These are phyloP conservation scores for Camponotus floridanus DNA, from an alignment of 1,140 invertebrate genomes.

Conservation along the genomic window DNA sequence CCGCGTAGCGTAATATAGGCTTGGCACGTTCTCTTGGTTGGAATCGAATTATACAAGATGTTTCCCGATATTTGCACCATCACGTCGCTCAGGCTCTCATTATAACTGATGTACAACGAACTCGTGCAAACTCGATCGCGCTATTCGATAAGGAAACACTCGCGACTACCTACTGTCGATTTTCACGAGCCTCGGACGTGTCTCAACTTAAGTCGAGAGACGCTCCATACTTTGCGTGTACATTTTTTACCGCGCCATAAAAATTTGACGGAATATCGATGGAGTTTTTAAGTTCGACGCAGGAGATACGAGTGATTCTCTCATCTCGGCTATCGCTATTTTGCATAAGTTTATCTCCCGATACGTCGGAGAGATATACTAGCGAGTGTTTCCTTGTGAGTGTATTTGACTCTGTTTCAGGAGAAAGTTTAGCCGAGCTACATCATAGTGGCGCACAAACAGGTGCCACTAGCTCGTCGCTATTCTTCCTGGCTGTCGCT, in stretches of 20 bases:
- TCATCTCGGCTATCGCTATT: neutral
- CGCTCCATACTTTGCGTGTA: neutral
- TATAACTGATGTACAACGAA: neutral
- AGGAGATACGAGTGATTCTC: neutral
- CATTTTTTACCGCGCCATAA: neutral
- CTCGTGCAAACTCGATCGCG: neutral
- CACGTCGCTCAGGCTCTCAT: slow-evolving; percentile 11
- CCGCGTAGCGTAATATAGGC: neutral
- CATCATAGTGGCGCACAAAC: slow-evolving; percentile 85
- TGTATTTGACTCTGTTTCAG: slow-evolving; percentile 84
- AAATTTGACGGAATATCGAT: neutral
- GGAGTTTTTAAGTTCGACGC: neutral
- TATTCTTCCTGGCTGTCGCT: slow-evolving; percentile 64
- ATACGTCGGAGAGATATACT: neutral
- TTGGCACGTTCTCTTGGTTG: slow-evolving; percentile 5
- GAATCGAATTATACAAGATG: slow-evolving; percentile 30
- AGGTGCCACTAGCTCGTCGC: slow-evolving; percentile 14
- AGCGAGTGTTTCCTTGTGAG: slow-evolving; percentile 76
- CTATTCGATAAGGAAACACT: neutral
- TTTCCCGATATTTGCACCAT: slow-evolving; percentile 31
- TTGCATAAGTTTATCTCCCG: neutral
- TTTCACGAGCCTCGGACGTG: neutral
- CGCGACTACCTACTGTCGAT: neutral
- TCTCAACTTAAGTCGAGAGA: neutral
- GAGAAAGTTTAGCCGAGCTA: slow-evolving; percentile 89